Conservation (phyloP, 2,113 vertebrate species). For the Cinclus cinclus region DNA sequence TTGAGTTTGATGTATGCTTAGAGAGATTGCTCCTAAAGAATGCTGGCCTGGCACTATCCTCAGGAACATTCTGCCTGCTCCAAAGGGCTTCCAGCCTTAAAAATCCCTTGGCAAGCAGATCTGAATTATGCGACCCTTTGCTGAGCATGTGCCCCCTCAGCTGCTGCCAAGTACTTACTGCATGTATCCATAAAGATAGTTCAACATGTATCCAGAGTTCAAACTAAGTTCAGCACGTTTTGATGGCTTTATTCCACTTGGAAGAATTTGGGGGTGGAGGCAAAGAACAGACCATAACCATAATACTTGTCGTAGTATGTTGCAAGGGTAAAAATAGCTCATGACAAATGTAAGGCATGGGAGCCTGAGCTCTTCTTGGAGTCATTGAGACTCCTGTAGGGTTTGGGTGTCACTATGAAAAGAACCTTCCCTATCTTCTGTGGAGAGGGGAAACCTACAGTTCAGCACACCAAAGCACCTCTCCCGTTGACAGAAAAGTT, state of each 20-base stretch:
- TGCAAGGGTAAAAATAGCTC: background rate
- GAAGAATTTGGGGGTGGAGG: background rate
- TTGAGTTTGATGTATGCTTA: background rate
- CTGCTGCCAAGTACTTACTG: background rate
- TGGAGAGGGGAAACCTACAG: background rate
- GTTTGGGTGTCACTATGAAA: background rate
- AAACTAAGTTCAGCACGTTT: background rate
- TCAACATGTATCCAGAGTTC: background rate
- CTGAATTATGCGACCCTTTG: background rate
- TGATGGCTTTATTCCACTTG: background rate
- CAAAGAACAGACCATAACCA: background rate
- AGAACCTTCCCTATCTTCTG: background rate
- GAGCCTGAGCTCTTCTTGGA: background rate
- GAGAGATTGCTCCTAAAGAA: background rate
- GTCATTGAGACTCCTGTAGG: accelerated
- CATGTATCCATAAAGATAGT: background rate
- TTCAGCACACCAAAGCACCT: background rate
- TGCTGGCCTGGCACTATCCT: background rate
- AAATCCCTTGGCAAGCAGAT: background rate
- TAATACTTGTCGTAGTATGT: accelerated
- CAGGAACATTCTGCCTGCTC: background rate
- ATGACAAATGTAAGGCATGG: background rate
- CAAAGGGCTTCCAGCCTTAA: background rate
- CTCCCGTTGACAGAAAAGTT: background rate
- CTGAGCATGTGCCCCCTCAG: background rate